Conservation (phyloP, 2,797 vertebrate genomes). For the Agapornis canus region DNA sequence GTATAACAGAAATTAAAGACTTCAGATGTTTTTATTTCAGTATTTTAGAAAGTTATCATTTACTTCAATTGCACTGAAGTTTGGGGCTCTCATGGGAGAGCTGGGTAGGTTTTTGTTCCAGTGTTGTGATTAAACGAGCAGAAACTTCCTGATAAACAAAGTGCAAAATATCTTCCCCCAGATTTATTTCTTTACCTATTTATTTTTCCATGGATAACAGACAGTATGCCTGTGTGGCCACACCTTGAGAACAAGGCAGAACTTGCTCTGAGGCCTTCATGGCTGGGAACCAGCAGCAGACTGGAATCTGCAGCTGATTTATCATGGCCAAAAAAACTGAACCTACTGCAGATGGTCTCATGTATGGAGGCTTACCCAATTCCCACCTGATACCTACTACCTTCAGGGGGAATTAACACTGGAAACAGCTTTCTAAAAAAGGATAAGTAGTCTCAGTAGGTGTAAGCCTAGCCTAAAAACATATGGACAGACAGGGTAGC, state of each 20-base stretch:
- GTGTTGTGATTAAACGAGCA: background rate
- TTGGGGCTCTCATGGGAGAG: no score
- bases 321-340: background rate
- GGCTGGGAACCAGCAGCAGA: background rate
- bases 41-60: background rate
- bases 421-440: background rate
- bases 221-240: fast-evolving
- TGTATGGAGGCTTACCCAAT: background rate
- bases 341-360: background rate
- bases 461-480: background rate
- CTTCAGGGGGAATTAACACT: background rate
- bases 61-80: background rate
- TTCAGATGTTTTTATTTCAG: fast-evolving
- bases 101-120: background rate
- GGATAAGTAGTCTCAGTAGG: background rate
- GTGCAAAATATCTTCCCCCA: background rate
- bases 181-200: background rate
- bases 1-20: background rate
- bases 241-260: background rate
- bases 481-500: background rate
- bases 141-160: background rate
- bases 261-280: fast-evolving
- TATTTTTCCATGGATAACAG: background rate
- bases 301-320: background rate
- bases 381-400: background rate